These are phyloP conservation scores for Orientallactaga bullata DNA, from an alignment of 2,113 vertebrate genomes.

Conservation along the genomic window DNA sequence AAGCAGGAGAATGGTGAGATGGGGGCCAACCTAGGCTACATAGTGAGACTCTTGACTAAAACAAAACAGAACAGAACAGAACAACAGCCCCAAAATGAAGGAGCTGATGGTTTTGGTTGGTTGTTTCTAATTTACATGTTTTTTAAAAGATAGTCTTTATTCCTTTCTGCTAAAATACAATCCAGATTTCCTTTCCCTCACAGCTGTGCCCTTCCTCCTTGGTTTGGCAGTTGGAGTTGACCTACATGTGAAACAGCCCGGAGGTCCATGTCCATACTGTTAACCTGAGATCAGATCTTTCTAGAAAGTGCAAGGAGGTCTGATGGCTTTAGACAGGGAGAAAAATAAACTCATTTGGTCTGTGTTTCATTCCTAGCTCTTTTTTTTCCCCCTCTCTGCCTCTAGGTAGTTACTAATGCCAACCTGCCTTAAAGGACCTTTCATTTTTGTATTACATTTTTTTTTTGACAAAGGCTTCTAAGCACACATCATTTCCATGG, in stretches of 20 bases:
- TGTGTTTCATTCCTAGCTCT: background rate
- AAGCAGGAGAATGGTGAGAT: background rate
- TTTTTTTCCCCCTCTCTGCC: background rate
- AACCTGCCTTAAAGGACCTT: constrained; percentile 26
- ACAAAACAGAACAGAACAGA: background rate
- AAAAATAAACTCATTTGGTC: background rate
- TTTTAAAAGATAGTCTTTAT: background rate
- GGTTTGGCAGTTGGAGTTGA: background rate
- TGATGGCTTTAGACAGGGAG: background rate
- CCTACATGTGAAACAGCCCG: background rate
- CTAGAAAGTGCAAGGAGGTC: background rate
- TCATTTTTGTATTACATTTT: background rate
- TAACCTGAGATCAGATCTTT: background rate
- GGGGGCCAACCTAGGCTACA: background rate
- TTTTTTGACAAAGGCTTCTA: background rate
- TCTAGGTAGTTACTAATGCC: background rate
- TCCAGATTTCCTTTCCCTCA: background rate
- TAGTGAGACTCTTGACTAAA: background rate
- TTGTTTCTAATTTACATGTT: background rate
- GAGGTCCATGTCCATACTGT: background rate
- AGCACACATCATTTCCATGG: background rate
- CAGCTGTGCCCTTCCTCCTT: background rate
- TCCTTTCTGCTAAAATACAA: background rate
- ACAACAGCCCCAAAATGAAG: background rate
- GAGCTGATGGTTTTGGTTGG: background rate